Base-by-base conservation (phyloP, 2,888 invertebrate genomes). In the Ophioninae sp. region DNA sequence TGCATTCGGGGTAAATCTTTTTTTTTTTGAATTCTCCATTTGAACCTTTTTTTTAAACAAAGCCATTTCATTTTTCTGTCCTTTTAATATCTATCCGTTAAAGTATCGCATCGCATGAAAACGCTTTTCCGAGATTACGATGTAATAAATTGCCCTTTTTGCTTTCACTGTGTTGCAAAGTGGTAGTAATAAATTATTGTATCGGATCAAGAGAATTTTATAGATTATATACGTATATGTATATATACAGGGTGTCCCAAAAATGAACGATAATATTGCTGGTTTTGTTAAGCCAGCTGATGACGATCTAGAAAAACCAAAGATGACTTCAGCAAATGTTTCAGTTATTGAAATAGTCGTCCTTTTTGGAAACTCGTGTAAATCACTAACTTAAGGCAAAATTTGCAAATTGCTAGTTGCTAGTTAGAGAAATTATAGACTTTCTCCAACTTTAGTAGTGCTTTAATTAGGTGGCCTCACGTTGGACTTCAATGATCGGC, bases 101-200 rank as follows among this genome's bases (percentile, higher is more conserved):
- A 22, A 64, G 10, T 74, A 56, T 30, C 74, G 64, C 74, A 74
- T 64, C 56, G 64, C 56, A 51, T 64, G 64, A 74, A 10, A 74
- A 37, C 56, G 51, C 22, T 63, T 65, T 74, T 56, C 30, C 56
- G 30, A 65, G 17, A 17, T 64, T 56, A 51, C n/a, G 44, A 73
- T 30, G n/a, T 37, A 63, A 51, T 51, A 30, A 74, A 74, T 20
- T 65, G 37, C 9, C 9, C 20, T 20, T n/a, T 74, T 37, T n/a
- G 64, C 20, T 64, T 41, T 13, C 23, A 37, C 22, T 30, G 30
- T 17, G 37, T 51, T 13, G 64, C 30, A 8, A 63, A 6, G n/a
- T 44, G 23, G 63, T 63, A 63, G 44, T 44, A 30, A 44, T 30
- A 30, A 23, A 63, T n/a, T 44, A 63, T 73, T 41, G 17, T n/a